Conservation (phyloP, 1,140 invertebrate genomes). For the Achatina immaculata region DNA sequence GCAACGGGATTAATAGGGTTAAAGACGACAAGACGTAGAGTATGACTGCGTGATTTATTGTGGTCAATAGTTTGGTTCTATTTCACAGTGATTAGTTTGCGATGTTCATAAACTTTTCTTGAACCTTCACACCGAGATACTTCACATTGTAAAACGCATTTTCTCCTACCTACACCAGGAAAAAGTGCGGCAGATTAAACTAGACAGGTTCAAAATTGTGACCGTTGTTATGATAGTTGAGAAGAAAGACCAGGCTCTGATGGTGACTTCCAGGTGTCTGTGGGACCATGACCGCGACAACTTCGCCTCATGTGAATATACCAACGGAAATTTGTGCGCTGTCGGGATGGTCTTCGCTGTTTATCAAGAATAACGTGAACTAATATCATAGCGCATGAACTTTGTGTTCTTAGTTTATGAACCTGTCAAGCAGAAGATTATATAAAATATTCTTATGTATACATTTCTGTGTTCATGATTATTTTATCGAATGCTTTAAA, state of each 20-base stretch:
- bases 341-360: constrained; percentile 66
- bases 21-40: neutral
- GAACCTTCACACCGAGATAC: neutral
- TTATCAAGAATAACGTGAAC: constrained; percentile 59
- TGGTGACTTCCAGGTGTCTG: constrained; percentile 62
- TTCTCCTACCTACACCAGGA: constrained; percentile 43
- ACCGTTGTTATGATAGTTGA: constrained; percentile 61
- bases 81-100: neutral
- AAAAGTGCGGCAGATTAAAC: constrained; percentile 53
- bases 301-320: constrained; percentile 55
- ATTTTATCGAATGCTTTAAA: no score
- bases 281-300: constrained; percentile 68
- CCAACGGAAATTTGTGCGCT: constrained; percentile 57
- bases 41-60: neutral
- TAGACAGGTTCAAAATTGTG: constrained; percentile 65
- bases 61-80: neutral
- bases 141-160: neutral
- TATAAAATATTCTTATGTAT: no score
- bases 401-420: no score
- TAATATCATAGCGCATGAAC: no score
- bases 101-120: neutral
- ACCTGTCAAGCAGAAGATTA: no score
- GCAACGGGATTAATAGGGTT: no score
- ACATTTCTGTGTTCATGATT: no score
- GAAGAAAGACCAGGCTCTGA: constrained; percentile 57